Evolutionary conservation across 2,888 invertebrate genomes (phyloP), one percentile per base, ranked within the genome.

Genomic region (Axea sp.): DNA sequence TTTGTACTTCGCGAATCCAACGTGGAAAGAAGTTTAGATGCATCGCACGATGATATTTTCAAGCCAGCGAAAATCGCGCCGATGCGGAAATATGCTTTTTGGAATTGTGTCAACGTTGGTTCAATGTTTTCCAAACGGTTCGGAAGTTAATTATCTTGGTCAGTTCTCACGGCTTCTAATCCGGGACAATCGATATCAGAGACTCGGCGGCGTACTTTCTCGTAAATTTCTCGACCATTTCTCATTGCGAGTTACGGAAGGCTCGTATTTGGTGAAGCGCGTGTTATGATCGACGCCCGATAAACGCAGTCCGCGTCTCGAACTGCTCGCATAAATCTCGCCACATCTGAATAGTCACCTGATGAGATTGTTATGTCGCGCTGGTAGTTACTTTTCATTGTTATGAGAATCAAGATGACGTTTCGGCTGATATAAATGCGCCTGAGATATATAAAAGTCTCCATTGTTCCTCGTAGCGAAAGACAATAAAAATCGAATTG

Each of bases 401-500:
- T 26, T 12, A 15, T 19, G 31, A 24, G 35, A 24, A 7, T 15
- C 14, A 24, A 35, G 51, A 26, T 8, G 35, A 49, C 14, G 26
- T 1, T 35, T 9, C 51, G 11, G 37, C 9, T 51, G 35, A 51
- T 12, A 35, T 37, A 51, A 26, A 51, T 2, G 19, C 24, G 24
- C 8, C 19, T 24, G 9, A n/a, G n/a, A n/a, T n/a, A 2, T 14
- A 35, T 37, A 51, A 51, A 51, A 37, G 11, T 35, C n/a, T 4
- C 15, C 4, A 37, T 35, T 26, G 35, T 51, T 35, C 35, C 33
- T 14, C 7, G 14, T 1, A 12, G 1, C 5, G 15, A 0, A 7
- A 33, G 31, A 51, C 24, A 51, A 51, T 51, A 51, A 51, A 51
- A 33, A 35, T 24, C 33, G 33, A 51, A 51, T 51, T 24, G 35